phyloP scores from a whole-genome alignment of 2,113 vertebrate genomes.

The Bubalus kerabau region DNA sequence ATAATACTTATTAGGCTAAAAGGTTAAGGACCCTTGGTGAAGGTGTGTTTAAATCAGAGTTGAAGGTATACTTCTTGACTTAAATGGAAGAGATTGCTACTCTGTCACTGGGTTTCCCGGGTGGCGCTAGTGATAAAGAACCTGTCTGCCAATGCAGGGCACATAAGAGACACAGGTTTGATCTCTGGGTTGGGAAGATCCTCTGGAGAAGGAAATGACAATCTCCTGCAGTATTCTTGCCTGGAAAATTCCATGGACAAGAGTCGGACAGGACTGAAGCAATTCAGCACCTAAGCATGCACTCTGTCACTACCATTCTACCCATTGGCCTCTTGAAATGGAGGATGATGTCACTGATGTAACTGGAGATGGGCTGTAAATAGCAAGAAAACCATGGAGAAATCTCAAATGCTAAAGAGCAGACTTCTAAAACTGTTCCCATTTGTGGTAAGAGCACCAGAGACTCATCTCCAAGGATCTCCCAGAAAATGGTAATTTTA shows the following conservation, averaged over 20 bases:
- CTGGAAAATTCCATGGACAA: background rate
- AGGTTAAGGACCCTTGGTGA: background rate
- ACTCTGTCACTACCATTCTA: background rate
- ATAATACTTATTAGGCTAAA: background rate
- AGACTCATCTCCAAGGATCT: background rate
- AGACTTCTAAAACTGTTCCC: background rate
- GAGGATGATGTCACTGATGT: background rate
- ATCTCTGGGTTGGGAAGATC: background rate
- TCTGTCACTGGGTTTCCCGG: background rate
- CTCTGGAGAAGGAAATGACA: background rate
- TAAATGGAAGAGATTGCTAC: background rate
- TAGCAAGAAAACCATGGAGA: background rate
- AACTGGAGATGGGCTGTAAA: background rate
- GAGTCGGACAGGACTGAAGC: background rate
- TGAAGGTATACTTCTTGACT: background rate
- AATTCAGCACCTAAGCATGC: background rate
- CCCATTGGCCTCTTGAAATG: too few species aligned
- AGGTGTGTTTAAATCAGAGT: background rate
- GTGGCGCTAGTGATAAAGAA: background rate
- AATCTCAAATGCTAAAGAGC: background rate
- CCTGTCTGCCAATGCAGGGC: background rate
- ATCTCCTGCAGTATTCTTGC: background rate
- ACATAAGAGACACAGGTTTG: background rate
- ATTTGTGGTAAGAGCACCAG: background rate
- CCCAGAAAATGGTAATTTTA: constrained; percentile 26